Percentiles rank a stretch among this genome's conserved stretches.
Conservation (phyloP, 30 jellyfish, hydroid and myxozoan species). For the Pelagia noctiluca region DNA sequence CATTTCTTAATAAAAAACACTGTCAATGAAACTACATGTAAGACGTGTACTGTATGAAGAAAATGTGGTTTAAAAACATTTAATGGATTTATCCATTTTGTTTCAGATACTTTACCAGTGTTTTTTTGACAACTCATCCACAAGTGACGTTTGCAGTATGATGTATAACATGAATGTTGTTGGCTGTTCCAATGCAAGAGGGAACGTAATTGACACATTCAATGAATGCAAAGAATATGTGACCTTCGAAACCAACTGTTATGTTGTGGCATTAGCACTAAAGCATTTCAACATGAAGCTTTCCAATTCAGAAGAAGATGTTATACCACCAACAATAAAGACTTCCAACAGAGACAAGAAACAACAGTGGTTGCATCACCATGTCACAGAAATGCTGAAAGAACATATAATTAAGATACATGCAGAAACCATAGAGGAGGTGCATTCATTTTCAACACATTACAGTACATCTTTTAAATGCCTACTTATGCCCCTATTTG, state of each 20-base stretch:
- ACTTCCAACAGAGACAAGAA: constrained; percentile 14
- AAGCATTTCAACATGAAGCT: constrained; percentile 31
- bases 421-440: constrained; percentile 30
- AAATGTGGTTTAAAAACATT: too few species aligned
- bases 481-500: neutral
- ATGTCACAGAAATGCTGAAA: constrained; percentile 28
- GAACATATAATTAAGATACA: constrained; percentile 18
- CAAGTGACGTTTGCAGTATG: constrained; percentile 6
- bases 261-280: constrained; percentile 21
- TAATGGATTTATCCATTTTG: too few species aligned
- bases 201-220: constrained; percentile 17
- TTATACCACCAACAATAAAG: constrained; percentile 29
- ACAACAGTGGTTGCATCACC: constrained; percentile 27
- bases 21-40: too few species aligned
- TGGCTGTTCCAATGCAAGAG: constrained; percentile 12
- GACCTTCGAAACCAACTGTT: constrained; percentile 25
- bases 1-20: too few species aligned
- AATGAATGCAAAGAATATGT: constrained; percentile 31
- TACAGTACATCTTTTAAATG: neutral
- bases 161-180: constrained; percentile 4
- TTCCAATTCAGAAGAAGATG: constrained; percentile 24
- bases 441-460: constrained; percentile 2
- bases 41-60: too few species aligned
- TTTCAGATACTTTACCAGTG: too few species aligned
- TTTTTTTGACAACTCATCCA: too few species aligned